Evolutionary conservation across 2,888 invertebrate species (phyloP), one percentile per base, ranked within the genome.

Genomic region (Ernsta delagoae): DNA sequence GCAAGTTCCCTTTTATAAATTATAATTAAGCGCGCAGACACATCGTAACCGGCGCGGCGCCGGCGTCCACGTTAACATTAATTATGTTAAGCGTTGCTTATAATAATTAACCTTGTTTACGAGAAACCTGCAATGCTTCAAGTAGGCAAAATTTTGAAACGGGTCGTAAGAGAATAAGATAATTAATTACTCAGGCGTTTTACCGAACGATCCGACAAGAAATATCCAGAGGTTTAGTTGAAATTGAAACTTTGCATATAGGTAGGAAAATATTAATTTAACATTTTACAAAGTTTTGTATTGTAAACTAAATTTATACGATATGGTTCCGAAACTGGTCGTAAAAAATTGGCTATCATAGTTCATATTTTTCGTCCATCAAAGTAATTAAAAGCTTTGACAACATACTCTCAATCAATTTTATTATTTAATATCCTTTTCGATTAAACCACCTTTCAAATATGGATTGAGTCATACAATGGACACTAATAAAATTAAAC

Each of bases 181-280:
- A 70, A 73, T 73, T 71, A 72, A 64, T 65, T 64, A 70, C 69
- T 72, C 70, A 68, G 70, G 66, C 71, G 70, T 70, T 65, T 64
- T 64, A 62, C 48, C 67, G 70, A 72, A 70, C 70, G 70, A 59
- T 61, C 68, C 53, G 65, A 54, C 60, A 53, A 57, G 64, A 63
- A 69, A 70, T 63, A 65, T 65, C 67, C 53, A 39, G 54, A 65
- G 61, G 65, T 61, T 56, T 59, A 45, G 57, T 59, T 50, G 6
- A 6, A 12, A 16, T 61, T 71, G 61, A 50, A 70, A 63, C n/a
- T n/a, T 50, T 39, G 43, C 43, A 43, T 67, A 24, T 53, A 31
- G n/a, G n/a, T n/a, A n/a, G n/a, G n/a, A n/a, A n/a, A n/a, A n/a
- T 24, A 24, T 24, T 24, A 1, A 3, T 24, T 24, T 24, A 1